phyloP scores from a whole-genome alignment of 2,797 vertebrate genomes.

The Chloroceryle inda region DNA sequence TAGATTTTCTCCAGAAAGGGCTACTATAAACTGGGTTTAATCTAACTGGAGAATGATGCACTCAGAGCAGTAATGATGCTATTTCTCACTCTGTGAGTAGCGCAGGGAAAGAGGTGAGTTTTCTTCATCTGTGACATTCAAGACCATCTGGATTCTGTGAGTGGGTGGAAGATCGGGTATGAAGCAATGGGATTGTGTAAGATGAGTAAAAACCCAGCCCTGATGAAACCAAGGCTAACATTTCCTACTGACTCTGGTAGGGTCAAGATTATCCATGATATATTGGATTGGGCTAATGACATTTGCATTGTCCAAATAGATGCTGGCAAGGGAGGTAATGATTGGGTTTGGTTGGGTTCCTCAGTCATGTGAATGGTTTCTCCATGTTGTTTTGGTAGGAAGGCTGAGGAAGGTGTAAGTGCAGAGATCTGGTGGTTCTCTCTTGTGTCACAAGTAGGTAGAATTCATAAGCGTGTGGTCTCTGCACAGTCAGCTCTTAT shows the following conservation, averaged over 20 bases:
- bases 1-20: not conserved
- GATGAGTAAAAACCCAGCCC: not conserved
- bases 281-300: not conserved
- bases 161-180: not conserved
- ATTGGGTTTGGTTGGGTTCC: not conserved
- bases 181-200: conserved; percentile 9
- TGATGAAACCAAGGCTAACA: not conserved
- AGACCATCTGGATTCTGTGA: not conserved
- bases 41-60: not conserved
- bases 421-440: not conserved
- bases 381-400: not conserved
- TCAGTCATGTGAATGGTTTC: not conserved
- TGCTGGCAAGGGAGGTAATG: not conserved
- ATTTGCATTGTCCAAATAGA: not conserved
- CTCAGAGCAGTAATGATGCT: not conserved
- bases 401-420: not conserved
- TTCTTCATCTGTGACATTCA: not conserved
- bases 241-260: not conserved
- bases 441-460: not conserved
- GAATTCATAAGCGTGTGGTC: not conserved
- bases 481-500: not conserved
- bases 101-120: not conserved
- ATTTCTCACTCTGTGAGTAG: not conserved
- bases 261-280: not conserved
- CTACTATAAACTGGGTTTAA: not conserved